Conservation (phyloP, 1,140 invertebrate species). For the Aricia agestis region DNA sequence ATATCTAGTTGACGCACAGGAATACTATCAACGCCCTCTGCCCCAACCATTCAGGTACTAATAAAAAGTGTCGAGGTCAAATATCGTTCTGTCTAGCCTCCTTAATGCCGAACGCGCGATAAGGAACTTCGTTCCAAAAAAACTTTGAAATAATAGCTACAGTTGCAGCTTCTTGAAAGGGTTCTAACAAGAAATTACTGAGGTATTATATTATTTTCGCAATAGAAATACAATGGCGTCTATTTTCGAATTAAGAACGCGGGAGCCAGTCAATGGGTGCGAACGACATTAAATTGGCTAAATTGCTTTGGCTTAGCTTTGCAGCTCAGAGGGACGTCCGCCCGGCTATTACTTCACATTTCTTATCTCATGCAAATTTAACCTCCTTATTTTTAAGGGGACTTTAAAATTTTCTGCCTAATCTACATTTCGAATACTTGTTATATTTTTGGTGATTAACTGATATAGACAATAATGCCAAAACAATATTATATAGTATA, state of each 20-base stretch:
- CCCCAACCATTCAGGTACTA: no score
- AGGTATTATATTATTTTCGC: slow-evolving; percentile 47
- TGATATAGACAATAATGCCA: no score
- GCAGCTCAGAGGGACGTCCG: slow-evolving; percentile 50
- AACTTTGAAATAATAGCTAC: no score
- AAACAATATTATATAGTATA: no score
- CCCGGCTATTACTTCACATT: slow-evolving; percentile 17
- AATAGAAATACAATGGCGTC: slow-evolving; percentile 54
- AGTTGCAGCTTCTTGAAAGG: neutral
- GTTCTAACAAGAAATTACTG: slow-evolving; percentile 10
- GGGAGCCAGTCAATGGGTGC: slow-evolving; percentile 61
- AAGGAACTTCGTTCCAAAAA: no score
- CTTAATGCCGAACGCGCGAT: no score
- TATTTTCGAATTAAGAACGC: slow-evolving; percentile 71
- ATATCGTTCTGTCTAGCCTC: no score
- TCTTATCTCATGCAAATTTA: slow-evolving; percentile 3
- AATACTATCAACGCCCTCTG: no score
- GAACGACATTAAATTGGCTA: slow-evolving; percentile 74
- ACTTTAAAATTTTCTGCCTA: neutral
- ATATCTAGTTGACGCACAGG: no score
- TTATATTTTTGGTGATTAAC: no score
- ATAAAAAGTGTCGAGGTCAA: no score
- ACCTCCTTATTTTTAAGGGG: neutral
- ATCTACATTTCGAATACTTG: neutral
- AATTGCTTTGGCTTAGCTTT: slow-evolving; percentile 62